These are phyloP conservation scores for Ips nitidus DNA, from an alignment of 1,140 invertebrate genomes.

Conservation along the genomic window DNA sequence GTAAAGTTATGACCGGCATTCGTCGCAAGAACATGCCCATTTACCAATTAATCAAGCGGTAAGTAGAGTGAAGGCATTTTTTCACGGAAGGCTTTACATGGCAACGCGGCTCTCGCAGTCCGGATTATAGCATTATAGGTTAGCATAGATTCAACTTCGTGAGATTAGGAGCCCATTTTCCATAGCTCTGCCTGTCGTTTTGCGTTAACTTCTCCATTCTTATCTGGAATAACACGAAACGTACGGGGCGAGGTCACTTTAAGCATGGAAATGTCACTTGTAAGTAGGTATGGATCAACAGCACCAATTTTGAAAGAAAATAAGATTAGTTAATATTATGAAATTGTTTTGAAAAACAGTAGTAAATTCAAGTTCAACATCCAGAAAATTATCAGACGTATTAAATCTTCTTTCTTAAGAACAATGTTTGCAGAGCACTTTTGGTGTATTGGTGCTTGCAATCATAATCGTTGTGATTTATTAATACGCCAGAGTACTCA, in stretches of 20 bases:
- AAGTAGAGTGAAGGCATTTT: not conserved
- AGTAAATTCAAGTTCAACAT: no score
- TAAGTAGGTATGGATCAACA: constrained; percentile 14
- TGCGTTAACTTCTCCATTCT: constrained; percentile 35
- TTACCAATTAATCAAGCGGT: constrained; percentile 1
- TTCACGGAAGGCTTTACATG: constrained; percentile 12
- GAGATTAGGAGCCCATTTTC: constrained; percentile 36
- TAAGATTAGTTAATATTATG: no score
- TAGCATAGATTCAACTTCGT: constrained; percentile 35
- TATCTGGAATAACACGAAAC: constrained; percentile 36
- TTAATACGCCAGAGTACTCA: constrained; percentile 22
- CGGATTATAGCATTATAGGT: constrained; percentile 19
- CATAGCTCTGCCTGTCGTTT: constrained; percentile 33
- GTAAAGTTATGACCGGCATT: not conserved
- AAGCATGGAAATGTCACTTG: constrained; percentile 34
- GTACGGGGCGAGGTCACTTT: constrained; percentile 33
- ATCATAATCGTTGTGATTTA: constrained; percentile 23
- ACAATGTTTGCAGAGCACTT: no score
- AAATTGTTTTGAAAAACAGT: no score
- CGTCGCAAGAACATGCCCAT: not conserved
- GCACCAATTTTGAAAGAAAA: not conserved
- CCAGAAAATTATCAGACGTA: no score
- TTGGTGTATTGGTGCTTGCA: not conserved
- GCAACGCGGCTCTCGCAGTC: constrained; percentile 9
- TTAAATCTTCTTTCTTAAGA: no score